phyloP scores from a whole-genome alignment of 2,797 vertebrate genomes.

The Sebastes dallii region DNA sequence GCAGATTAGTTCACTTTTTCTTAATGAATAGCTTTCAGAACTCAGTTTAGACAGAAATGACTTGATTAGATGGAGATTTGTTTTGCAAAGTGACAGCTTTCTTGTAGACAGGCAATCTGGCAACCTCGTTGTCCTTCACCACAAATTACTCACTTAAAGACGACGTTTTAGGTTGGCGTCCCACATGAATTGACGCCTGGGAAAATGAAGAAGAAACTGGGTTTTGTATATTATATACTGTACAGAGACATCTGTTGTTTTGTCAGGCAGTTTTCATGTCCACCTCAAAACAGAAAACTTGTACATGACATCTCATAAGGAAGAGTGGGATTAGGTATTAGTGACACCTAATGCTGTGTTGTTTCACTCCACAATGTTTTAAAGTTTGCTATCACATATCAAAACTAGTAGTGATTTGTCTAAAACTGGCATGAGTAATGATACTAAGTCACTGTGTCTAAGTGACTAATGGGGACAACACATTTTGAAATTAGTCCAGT shows the following conservation, averaged over 20 bases:
- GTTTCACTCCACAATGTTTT: not conserved
- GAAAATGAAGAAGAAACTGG: not conserved
- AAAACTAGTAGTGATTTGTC: not conserved
- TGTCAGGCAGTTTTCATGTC: not conserved
- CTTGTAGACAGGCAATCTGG: not conserved
- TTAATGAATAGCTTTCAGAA: not conserved
- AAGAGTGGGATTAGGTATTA: not conserved
- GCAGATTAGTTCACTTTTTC: not conserved
- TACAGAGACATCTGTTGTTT: not conserved
- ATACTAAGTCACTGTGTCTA: not conserved
- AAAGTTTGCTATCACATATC: not conserved
- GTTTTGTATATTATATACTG: not conserved
- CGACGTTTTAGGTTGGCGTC: not conserved
- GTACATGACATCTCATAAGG: not conserved
- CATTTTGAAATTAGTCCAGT: too few species aligned
- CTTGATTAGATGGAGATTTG: not conserved
- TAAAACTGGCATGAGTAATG: not conserved
- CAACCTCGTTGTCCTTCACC: not conserved
- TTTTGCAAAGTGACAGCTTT: not conserved
- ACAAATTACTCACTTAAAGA: not conserved
- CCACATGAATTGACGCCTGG: not conserved
- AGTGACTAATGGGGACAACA: too few species aligned
- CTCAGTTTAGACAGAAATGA: not conserved
- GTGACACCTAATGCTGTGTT: not conserved
- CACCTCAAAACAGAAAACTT: not conserved